These are phyloP conservation scores for Threskiornis aethiopicus DNA, from an alignment of 2,797 vertebrate species.

Conservation along the genomic window DNA sequence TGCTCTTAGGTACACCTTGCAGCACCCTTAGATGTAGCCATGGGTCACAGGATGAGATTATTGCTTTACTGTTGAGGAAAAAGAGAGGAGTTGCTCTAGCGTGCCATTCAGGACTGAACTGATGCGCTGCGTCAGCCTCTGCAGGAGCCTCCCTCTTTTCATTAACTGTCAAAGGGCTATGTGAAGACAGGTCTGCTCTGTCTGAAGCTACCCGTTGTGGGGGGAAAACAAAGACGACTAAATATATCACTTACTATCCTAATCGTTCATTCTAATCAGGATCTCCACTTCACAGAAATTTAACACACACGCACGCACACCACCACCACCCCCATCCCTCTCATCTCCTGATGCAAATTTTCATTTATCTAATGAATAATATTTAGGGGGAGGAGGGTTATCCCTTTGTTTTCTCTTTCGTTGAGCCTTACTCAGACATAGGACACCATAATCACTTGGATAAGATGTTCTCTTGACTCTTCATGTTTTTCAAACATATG, in stretches of 20 bases:
- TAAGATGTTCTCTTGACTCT: neutral
- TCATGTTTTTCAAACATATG: neutral
- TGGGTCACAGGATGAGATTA: neutral
- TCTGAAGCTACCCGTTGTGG: neutral
- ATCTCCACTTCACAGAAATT: neutral
- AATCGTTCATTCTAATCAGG: neutral
- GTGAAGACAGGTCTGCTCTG: neutral
- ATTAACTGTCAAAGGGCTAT: neutral
- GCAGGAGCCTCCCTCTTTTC: neutral
- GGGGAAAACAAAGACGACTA: fast-evolving
- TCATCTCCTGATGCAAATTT: neutral
- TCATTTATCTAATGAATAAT: neutral
- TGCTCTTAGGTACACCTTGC: neutral
- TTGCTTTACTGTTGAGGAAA: neutral
- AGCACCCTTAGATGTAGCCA: neutral
- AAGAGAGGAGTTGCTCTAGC: neutral
- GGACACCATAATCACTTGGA: neutral
- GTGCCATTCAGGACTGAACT: neutral
- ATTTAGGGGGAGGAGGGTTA: neutral
- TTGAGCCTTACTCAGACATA: neutral
- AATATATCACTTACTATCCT: neutral
- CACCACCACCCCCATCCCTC: neutral
- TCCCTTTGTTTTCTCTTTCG: neutral
- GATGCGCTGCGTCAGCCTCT: fast-evolving
- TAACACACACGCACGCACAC: fast-evolving